phyloP scores from a whole-genome alignment of 2,888 invertebrate species.

The Heliconius sara region DNA sequence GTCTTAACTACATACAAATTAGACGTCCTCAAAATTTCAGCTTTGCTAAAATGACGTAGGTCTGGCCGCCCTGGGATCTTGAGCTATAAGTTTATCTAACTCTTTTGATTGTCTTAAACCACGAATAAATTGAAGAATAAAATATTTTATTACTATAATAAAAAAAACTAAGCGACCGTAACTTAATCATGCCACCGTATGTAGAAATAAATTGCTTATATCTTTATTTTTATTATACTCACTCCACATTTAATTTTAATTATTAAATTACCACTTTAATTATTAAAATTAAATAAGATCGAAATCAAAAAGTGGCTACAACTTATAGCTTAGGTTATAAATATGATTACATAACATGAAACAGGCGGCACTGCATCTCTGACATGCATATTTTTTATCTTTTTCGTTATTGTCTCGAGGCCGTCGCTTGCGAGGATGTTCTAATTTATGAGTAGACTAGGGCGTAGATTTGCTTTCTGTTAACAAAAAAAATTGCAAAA shows the following conservation, averaged over 20 bases:
- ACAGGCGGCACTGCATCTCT: conserved; percentile 11
- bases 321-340: neutral
- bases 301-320: neutral
- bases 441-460: conserved; percentile 26
- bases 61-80: too few relatives aligned
- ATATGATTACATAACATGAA: conserved; percentile 9
- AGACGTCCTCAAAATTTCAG: too few relatives aligned
- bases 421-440: conserved; percentile 19
- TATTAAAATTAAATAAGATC: neutral
- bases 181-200: too few relatives aligned
- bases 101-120: too few relatives aligned
- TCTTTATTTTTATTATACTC: neutral
- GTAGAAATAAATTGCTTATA: too few relatives aligned
- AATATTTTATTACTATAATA: too few relatives aligned
- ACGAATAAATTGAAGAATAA: too few relatives aligned
- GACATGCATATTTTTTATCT: conserved; percentile 28
- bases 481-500: conserved; percentile 2
- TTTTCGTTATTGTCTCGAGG: conserved; percentile 27
- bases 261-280: neutral
- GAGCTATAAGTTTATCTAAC: too few relatives aligned
- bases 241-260: neutral
- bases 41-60: too few relatives aligned
- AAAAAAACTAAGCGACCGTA: too few relatives aligned
- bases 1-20: too few relatives aligned
- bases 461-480: conserved; percentile 19